phyloP scores from a whole-genome alignment of 2,888 invertebrate genomes.

The Leucozona laternaria region DNA sequence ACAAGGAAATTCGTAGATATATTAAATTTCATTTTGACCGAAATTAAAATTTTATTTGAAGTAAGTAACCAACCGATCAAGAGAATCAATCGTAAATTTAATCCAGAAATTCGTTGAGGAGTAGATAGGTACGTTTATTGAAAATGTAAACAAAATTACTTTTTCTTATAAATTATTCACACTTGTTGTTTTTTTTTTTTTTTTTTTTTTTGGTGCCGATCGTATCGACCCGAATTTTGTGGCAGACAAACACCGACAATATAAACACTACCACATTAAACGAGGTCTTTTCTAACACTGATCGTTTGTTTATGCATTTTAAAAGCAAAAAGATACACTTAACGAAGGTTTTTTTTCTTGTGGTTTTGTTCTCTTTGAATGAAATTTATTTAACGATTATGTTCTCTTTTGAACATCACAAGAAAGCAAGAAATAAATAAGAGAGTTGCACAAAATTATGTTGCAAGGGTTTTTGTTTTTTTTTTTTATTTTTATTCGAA shows the following conservation, averaged over 20 bases:
- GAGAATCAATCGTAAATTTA: conserved; percentile 24
- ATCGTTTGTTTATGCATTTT: conserved; percentile 59
- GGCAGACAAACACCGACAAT: conserved; percentile 10
- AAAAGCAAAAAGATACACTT: conserved; percentile 44
- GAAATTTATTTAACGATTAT: conserved; percentile 26
- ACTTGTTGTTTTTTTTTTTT: background rate
- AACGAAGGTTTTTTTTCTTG: conserved; percentile 52
- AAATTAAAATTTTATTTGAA: conserved; percentile 32
- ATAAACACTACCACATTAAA: background rate
- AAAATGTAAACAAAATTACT: conserved; percentile 40
- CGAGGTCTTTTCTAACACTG: conserved; percentile 64
- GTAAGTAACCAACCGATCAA: background rate
- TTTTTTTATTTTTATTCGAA: background rate
- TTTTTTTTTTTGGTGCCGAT: conserved; percentile 3
- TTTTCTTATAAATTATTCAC: background rate
- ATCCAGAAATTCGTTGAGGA: conserved; percentile 1
- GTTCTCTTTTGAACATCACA: conserved; percentile 26
- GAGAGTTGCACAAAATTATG: conserved; percentile 13
- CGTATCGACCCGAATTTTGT: conserved; percentile 33
- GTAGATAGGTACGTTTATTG: conserved; percentile 4
- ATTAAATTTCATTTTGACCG: conserved; percentile 4
- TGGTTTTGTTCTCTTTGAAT: conserved; percentile 28
- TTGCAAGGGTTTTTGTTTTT: background rate
- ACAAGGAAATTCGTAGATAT: conserved; percentile 26
- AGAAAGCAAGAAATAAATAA: background rate